Percentiles rank a stretch among this genome's conserved stretches.
Evolutionary conservation across 2,113 vertebrate genomes (phyloP).

Genomic region (Platanista minor): DNA sequence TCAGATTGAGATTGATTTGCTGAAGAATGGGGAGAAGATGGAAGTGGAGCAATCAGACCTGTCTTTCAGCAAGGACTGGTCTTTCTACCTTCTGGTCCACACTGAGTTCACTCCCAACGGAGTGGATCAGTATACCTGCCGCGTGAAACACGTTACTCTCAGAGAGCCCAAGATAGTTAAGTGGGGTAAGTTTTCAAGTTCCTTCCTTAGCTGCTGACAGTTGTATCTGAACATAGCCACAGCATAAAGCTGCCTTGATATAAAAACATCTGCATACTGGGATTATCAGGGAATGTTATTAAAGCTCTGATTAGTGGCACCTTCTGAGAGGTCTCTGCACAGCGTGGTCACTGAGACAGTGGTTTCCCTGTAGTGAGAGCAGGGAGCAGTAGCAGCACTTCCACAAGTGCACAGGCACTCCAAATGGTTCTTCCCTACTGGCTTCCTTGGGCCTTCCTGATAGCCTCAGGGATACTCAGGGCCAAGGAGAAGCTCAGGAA

Average conservation of each 20-base stretch:
- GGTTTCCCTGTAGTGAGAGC: not conserved
- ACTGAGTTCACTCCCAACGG: constrained; percentile 1
- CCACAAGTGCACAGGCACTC: not conserved
- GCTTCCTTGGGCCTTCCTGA: not conserved
- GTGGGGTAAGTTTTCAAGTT: constrained; percentile 82
- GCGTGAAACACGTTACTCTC: constrained; percentile 73
- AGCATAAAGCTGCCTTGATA: not conserved
- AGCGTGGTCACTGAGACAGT: not conserved
- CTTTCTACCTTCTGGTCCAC: constrained; percentile 83
- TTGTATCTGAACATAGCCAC: not conserved
- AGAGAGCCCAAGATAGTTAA: fast-evolving
- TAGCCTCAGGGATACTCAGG: not conserved
- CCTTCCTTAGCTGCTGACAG: not conserved
- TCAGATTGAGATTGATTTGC: constrained; percentile 77
- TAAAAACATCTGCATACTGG: not conserved
- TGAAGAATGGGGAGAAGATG: constrained; percentile 65
- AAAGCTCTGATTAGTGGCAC: not conserved
- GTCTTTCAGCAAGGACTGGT: constrained; percentile 86
- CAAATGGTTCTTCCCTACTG: not conserved
- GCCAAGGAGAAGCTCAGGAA: not conserved
- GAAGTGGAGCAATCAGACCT: constrained; percentile 72
- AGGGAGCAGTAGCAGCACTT: not conserved
- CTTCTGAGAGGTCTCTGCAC: not conserved
- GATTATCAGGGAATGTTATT: not conserved
- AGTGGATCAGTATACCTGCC: not conserved